Evolutionary conservation across 2,888 invertebrate species (phyloP), one percentile per base, ranked within the genome.

Genomic region (Tuberolachnus salignus): DNA sequence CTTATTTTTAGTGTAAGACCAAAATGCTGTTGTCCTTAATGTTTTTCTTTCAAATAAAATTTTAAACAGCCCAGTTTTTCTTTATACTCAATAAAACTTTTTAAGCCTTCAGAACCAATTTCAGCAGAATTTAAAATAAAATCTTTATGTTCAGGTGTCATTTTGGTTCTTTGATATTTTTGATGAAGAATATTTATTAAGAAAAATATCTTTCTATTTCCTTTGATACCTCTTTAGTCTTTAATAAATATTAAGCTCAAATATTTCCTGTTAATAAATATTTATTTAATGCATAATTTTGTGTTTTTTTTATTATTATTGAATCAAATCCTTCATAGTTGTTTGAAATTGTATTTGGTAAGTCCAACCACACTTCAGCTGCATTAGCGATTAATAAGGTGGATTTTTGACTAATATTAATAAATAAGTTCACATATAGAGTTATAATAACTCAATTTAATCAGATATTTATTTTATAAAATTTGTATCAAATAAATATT

Each of bases 281-380:
- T 66, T 66, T 66, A 49, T 66, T 66, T 26, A 66, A 49, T 23
- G 66, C 66, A 66, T 66, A 66, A 66, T 66, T 34, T 49, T 66
- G 66, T 49, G 23, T 13, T 66, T 66, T 66, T 66, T 66, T 66
- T 44, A 44, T n/a, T n/a, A n/a, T 66, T 66, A 66, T 49, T 66
- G 49, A 66, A 19, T 49, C 49, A 66, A 64, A 44, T 64, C 13
- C 64, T 23, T 42, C 19, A 44, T 16, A 44, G 63, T 63, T 19
- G 42, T 14, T 63, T 63, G 63, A 63, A 63, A 63, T 63, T 63
- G 19, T 63, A 42, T 63, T 63, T 1, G 66, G 23, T 66, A 23
- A 66, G 49, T 66, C 66, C 16, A 66, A 34, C 66, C 49, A 66
- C 9, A 49, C 23, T 66, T 66, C 23, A 66, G 71, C 55, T 57